Percentiles rank a stretch among this genome's conserved stretches.
These are phyloP conservation scores for Kuschelorhynchus macadamiae DNA, from an alignment of 2,888 invertebrate species.

Conservation along the genomic window DNA sequence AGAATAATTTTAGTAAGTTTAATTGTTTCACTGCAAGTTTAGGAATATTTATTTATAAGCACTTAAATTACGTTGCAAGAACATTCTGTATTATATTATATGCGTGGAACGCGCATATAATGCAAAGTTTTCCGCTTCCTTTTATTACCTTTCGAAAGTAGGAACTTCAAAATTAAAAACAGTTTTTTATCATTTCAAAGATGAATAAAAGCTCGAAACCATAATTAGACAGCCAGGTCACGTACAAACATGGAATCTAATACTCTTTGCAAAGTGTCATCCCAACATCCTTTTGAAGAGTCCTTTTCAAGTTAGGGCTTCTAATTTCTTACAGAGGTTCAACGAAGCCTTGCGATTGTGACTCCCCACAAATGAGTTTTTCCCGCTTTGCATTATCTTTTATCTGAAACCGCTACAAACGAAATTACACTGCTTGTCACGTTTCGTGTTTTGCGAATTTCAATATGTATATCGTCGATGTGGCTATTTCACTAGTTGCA, in stretches of 20 bases:
- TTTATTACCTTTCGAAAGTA: no score
- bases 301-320: slow-evolving; percentile 37
- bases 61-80: no score
- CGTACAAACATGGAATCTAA: slow-evolving; percentile 43
- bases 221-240: slow-evolving; percentile 45
- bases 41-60: no score
- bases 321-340: slow-evolving; percentile 47
- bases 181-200: slow-evolving; percentile 7
- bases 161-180: slow-evolving; percentile 1
- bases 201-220: slow-evolving; percentile 30
- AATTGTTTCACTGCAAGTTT: no score
- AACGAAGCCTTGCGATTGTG: slow-evolving; percentile 38
- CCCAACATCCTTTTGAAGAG: slow-evolving; percentile 33
- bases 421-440: slow-evolving; percentile 42
- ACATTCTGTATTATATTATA: no score
- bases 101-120: no score
- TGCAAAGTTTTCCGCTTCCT: no score
- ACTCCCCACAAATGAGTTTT: slow-evolving; percentile 46
- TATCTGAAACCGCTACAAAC: slow-evolving; percentile 44
- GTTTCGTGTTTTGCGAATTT: slow-evolving; percentile 37
- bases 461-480: slow-evolving; percentile 27
- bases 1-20: no score
- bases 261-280: slow-evolving; percentile 30
- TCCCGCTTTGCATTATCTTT: slow-evolving; percentile 46
- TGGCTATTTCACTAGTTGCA: slow-evolving; percentile 9